phyloP scores from a whole-genome alignment of 2,113 vertebrate species.

The Podarcis raffonei region DNA sequence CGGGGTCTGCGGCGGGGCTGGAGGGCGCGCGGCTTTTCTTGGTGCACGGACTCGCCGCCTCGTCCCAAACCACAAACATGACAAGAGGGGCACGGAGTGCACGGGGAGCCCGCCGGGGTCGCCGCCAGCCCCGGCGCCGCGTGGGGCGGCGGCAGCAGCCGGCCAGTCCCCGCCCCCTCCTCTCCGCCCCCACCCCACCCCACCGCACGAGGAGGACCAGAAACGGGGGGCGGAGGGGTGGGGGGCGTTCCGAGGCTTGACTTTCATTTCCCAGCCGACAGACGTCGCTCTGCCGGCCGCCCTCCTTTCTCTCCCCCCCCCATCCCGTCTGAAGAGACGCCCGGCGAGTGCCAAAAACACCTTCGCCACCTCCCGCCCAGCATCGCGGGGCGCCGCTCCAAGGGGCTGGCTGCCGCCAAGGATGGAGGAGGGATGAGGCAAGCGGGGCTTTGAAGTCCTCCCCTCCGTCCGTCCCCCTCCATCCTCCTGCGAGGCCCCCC shows the following conservation, averaged over 20 bases:
- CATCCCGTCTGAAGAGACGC: conserved; percentile 43
- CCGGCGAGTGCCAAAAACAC: not conserved
- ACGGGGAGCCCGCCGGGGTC: conserved; percentile 69
- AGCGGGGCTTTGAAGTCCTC: not conserved
- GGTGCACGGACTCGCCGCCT: conserved; percentile 68
- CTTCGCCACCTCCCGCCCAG: not conserved
- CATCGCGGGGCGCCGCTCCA: not conserved
- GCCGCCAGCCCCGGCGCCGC: conserved; percentile 68
- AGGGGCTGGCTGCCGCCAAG: not conserved
- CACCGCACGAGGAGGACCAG: not conserved
- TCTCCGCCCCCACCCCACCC: conserved; percentile 22
- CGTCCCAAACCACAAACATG: conserved; percentile 71
- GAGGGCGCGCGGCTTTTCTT: conserved; percentile 62
- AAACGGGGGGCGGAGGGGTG: not conserved
- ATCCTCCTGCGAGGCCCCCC: not conserved
- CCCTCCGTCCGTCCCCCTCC: not conserved
- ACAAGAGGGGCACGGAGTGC: conserved; percentile 68
- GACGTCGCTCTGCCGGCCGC: conserved; percentile 17
- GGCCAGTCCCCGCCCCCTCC: conserved; percentile 46
- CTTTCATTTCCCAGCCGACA: conserved; percentile 3
- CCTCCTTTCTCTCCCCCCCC: not conserved
- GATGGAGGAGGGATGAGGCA: not conserved
- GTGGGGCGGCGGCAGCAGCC: conserved; percentile 64
- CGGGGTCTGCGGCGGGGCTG: conserved; percentile 50
- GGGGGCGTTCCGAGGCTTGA: not conserved